Conservation (phyloP, 2,113 vertebrate species). For the Pedetes capensis region DNA sequence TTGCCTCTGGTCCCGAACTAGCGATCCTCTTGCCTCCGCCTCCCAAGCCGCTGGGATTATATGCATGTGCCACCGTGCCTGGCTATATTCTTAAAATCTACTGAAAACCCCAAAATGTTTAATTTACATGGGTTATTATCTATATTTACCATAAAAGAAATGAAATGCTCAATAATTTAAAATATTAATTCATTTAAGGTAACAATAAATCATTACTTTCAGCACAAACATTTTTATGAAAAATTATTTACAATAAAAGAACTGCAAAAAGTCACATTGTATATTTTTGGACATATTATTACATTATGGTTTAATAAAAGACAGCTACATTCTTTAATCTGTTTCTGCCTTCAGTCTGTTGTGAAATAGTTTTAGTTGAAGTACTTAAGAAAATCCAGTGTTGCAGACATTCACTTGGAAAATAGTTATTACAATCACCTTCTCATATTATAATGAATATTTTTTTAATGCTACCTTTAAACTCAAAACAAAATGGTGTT, state of each 20-base stretch:
- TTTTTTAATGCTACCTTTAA: not conserved
- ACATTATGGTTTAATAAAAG: not conserved
- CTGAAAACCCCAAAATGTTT: not conserved
- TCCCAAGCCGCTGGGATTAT: no score
- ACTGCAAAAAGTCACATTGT: not conserved
- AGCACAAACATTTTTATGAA: not conserved
- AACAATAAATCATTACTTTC: not conserved
- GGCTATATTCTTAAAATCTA: slow-evolving; percentile 38
- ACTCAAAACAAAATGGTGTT: not conserved
- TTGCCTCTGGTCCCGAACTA: no score
- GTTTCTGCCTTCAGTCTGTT: not conserved
- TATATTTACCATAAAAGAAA: not conserved
- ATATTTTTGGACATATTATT: not conserved
- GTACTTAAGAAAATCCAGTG: not conserved
- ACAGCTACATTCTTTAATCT: not conserved
- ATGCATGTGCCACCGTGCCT: no score
- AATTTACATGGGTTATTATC: not conserved
- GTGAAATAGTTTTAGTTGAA: not conserved
- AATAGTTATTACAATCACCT: not conserved
- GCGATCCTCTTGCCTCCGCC: no score
- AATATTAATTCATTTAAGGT: slow-evolving; percentile 16
- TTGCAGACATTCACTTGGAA: not conserved
- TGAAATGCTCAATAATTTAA: not conserved
- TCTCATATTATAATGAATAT: not conserved
- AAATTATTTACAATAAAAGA: not conserved